phyloP scores from a whole-genome alignment of 2,888 invertebrate genomes.

The Tanypteryx hageni region DNA sequence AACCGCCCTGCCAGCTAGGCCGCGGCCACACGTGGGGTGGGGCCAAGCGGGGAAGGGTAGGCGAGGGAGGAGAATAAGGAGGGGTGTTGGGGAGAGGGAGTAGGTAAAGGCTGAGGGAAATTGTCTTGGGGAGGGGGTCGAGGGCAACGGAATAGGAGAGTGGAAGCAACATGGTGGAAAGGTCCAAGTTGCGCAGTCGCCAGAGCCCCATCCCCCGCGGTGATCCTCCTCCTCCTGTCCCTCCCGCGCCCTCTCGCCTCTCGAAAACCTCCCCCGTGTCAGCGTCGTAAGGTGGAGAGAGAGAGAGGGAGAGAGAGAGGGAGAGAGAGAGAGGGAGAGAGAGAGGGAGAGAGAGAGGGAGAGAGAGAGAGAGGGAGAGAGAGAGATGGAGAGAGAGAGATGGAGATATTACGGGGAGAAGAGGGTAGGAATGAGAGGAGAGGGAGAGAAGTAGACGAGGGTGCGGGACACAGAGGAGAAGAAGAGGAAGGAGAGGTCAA shows the following conservation, averaged over 20 bases:
- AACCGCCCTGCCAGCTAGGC: constrained; percentile 56
- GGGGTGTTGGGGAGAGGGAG: not conserved
- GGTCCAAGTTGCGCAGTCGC: constrained; percentile 64
- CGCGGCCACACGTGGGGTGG: constrained; percentile 41
- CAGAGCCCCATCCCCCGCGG: constrained; percentile 49
- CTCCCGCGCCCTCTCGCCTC: not conserved
- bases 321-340: not conserved
- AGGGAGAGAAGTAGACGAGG: not conserved
- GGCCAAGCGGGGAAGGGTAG: not conserved
- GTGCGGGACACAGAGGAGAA: not conserved
- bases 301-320: not conserved
- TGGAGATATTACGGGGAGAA: too few species aligned
- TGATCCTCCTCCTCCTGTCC: not conserved
- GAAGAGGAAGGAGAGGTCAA: constrained; percentile 45
- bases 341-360: not conserved
- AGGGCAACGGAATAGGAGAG: constrained; percentile 29
- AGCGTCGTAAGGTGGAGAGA: not conserved
- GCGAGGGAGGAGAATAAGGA: not conserved
- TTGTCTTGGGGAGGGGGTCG: constrained; percentile 28
- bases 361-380: not conserved
- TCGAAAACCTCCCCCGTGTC: not conserved
- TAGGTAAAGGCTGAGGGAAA: not conserved
- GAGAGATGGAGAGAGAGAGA: not conserved
- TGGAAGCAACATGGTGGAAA: constrained; percentile 63
- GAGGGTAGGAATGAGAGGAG: too few species aligned